These are phyloP conservation scores for Notarius lentiginosus DNA, from an alignment of 2,113 vertebrate species.

Conservation along the genomic window DNA sequence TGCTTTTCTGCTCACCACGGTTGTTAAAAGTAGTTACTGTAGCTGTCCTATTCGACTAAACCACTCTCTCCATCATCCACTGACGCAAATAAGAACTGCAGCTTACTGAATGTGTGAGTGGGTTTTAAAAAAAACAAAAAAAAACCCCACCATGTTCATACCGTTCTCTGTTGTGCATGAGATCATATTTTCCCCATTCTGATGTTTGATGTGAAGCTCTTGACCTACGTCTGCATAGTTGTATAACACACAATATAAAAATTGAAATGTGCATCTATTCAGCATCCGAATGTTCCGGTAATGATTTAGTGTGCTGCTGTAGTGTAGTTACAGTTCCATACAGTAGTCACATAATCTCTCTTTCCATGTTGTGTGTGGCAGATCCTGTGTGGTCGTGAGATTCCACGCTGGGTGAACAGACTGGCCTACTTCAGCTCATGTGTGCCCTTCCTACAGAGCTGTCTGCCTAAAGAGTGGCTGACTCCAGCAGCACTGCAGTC, in stretches of 20 bases:
- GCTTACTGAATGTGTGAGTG: background rate
- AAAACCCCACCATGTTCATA: no score
- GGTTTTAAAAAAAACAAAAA: no score
- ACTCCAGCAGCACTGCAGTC: conserved; percentile 96
- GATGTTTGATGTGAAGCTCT: background rate
- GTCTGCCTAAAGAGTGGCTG: conserved; percentile 97
- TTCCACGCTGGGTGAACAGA: conserved; percentile 97
- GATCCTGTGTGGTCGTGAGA: conserved; percentile 97
- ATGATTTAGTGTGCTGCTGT: background rate
- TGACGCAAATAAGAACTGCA: background rate
- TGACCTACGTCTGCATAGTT: background rate
- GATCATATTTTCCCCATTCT: background rate
- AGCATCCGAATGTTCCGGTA: background rate
- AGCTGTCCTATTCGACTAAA: background rate
- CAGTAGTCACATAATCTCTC: background rate
- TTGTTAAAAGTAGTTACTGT: background rate
- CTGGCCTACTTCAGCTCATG: conserved; percentile 99
- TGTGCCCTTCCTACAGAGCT: conserved; percentile 98
- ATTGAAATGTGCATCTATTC: background rate
- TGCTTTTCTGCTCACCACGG: background rate
- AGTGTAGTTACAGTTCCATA: background rate
- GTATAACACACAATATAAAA: background rate
- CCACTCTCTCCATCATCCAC: background rate
- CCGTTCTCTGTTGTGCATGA: background rate
- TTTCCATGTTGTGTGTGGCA: conserved; percentile 51